These are phyloP conservation scores for Drosophila setifemur DNA, from an alignment of 1,140 invertebrate genomes.

Conservation along the genomic window DNA sequence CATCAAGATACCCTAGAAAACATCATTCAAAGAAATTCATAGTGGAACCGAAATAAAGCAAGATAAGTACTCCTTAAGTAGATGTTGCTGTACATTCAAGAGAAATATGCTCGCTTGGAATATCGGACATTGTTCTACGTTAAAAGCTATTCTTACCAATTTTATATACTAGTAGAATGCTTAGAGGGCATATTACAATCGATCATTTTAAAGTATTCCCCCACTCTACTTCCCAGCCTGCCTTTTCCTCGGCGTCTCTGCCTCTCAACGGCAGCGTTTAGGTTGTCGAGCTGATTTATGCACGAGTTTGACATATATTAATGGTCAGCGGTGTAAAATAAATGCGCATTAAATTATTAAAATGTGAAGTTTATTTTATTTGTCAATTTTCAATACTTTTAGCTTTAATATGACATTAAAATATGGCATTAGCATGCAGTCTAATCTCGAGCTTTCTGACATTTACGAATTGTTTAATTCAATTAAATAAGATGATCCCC, in stretches of 20 bases:
- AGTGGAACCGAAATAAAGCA: too few species aligned
- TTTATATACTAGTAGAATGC: too few species aligned
- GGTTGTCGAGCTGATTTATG: conserved; percentile 67
- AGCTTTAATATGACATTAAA: too few species aligned
- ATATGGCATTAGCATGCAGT: too few species aligned
- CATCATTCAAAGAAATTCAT: not conserved
- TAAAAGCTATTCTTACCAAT: too few species aligned
- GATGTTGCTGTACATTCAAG: too few species aligned
- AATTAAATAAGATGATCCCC: conserved; percentile 16
- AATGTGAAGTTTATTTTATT: conserved; percentile 37
- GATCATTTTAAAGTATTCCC: not conserved
- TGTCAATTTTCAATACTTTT: conserved; percentile 3
- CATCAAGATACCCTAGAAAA: conserved; percentile 18
- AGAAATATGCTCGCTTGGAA: too few species aligned
- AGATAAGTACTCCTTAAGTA: too few species aligned
- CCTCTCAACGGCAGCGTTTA: conserved; percentile 27
- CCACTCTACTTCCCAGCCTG: not conserved
- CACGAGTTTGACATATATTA: conserved; percentile 49
- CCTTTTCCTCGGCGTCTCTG: not conserved
- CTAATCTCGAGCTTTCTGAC: conserved; percentile 11
- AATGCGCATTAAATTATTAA: conserved; percentile 65
- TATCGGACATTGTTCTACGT: too few species aligned
- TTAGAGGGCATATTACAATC: too few species aligned
- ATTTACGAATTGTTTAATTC: conserved; percentile 24
- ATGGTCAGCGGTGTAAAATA: conserved; percentile 49